A percentile compares a stretch with the other conserved stretches of the same genome.
phyloP scores from a whole-genome alignment of 2,113 vertebrate genomes.

The Rhineura floridana region DNA sequence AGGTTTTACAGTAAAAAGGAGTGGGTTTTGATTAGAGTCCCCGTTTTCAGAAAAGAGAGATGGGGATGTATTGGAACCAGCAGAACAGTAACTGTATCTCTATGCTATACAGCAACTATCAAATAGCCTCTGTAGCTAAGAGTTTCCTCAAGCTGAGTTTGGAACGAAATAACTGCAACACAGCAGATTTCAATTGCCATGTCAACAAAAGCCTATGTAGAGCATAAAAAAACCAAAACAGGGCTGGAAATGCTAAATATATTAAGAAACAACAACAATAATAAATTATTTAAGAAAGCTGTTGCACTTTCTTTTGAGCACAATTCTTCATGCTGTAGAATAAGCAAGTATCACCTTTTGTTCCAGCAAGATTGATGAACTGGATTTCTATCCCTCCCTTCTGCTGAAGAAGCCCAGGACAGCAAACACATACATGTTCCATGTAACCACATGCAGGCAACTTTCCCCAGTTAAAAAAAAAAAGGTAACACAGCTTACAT shows the following conservation, averaged over 20 bases:
- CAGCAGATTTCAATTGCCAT: background rate
- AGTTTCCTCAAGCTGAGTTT: background rate
- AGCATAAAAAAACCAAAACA: background rate
- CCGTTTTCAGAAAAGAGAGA: too few species aligned
- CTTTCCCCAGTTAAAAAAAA: background rate
- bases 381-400: too few species aligned
- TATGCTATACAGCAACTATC: background rate
- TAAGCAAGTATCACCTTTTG: background rate
- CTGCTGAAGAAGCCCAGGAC: too few species aligned
- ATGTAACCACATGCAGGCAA: background rate
- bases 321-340: slow-evolving; percentile 1
- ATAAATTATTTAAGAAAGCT: slow-evolving; percentile 6
- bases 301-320: background rate
- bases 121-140: background rate
- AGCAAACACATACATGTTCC: slow-evolving; percentile 21
- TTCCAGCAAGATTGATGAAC: slow-evolving; percentile 9
- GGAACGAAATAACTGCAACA: background rate
- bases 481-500: slow-evolving; percentile 76
- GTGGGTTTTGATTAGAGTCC: too few species aligned
- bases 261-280: background rate
- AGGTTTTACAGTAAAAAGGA: too few species aligned
- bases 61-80: too few species aligned
- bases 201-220: background rate
- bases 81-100: too few species aligned
- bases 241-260: background rate